Evolutionary conservation across 2,888 invertebrate genomes (phyloP).

Genomic region (Myopa tessellatipennis): DNA sequence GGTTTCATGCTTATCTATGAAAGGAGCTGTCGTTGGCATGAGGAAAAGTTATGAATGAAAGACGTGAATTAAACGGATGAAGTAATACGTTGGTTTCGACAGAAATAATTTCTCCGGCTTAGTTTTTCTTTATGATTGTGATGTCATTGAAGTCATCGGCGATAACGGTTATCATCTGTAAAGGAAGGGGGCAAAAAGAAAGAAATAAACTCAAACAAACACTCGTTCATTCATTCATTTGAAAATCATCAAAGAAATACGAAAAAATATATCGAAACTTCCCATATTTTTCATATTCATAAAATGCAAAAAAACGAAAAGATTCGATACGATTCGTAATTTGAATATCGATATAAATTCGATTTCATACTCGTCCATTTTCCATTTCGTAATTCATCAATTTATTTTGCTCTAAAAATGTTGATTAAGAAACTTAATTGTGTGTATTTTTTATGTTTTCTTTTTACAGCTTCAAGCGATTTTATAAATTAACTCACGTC

Average conservation of each 20-base stretch:
- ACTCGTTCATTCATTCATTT: not conserved
- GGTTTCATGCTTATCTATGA: conserved; percentile 16
- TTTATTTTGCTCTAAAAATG: not conserved
- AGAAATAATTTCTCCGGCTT: too few species aligned
- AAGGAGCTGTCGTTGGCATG: conserved; percentile 23
- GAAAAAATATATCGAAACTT: too few species aligned
- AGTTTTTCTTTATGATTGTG: not conserved
- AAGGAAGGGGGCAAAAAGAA: not conserved
- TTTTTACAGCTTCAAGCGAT: too few species aligned
- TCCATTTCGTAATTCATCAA: too few species aligned
- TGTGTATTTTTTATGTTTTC: too few species aligned
- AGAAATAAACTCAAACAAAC: not conserved
- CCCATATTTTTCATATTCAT: too few species aligned
- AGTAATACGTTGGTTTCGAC: not conserved
- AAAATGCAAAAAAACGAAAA: too few species aligned
- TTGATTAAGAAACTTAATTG: not conserved
- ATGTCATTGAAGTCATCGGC: not conserved
- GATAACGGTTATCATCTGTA: not conserved
- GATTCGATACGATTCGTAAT: too few species aligned
- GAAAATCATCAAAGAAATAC: too few species aligned
- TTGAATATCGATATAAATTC: too few species aligned
- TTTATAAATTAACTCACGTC: not conserved
- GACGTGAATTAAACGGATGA: not conserved
- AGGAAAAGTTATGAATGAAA: conserved; percentile 30
- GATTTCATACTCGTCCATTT: too few species aligned